These are phyloP conservation scores for Notodonta ziczac DNA, from an alignment of 2,888 invertebrate genomes.

Conservation along the genomic window DNA sequence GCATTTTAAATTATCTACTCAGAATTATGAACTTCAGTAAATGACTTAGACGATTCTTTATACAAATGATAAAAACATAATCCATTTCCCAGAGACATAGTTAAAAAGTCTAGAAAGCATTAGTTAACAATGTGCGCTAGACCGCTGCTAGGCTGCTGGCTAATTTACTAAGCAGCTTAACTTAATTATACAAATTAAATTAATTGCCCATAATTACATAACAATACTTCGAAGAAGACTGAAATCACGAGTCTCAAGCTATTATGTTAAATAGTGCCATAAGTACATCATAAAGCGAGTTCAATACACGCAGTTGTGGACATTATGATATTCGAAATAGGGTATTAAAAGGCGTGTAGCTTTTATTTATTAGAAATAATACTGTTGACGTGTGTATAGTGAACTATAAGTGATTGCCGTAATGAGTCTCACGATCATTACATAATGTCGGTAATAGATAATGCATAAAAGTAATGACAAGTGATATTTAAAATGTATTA, in stretches of 20 bases:
- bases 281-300: conserved; percentile 21
- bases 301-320: conserved; percentile 17
- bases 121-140: background rate
- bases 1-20: background rate
- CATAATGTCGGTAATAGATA: conserved; percentile 74
- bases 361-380: conserved; percentile 27
- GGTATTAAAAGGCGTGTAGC: conserved; percentile 17
- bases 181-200: conserved; percentile 26
- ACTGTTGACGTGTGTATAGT: conserved; percentile 33
- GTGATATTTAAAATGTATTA: conserved; percentile 78
- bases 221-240: conserved; percentile 25
- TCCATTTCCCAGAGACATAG: background rate
- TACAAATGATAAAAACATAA: background rate
- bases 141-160: conserved; percentile 9
- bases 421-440: conserved; percentile 67
- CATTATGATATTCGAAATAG: conserved; percentile 23
- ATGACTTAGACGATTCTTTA: background rate
- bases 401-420: conserved; percentile 61
- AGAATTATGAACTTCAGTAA: too few relatives aligned
- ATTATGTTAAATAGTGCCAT: conserved; percentile 32
- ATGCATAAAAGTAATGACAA: conserved; percentile 78
- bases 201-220: conserved; percentile 30
- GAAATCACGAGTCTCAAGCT: conserved; percentile 28
- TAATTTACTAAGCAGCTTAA: conserved; percentile 25
- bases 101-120: background rate